A percentile compares a stretch with the other conserved stretches of the same genome.
Evolutionary conservation across 1,140 invertebrate species (phyloP).

Genomic region (Brachionus rubens): DNA sequence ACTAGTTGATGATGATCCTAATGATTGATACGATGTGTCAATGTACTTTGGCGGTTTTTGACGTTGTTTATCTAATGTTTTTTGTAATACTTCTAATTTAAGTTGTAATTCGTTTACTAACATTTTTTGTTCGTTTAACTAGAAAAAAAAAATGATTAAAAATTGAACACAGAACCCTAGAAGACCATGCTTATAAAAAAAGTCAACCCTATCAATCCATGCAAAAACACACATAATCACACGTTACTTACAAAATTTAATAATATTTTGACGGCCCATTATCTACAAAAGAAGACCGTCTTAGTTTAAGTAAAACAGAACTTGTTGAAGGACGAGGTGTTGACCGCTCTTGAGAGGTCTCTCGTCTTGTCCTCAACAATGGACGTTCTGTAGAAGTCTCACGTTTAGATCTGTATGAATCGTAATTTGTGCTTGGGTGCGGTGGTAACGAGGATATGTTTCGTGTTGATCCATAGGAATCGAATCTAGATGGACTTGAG

Average conservation of each 20-base stretch:
- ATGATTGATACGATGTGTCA: conserved; percentile 6
- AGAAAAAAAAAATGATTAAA: neutral
- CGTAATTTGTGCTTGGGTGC: conserved; percentile 12
- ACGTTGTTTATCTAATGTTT: conserved; percentile 43
- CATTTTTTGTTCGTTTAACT: conserved; percentile 40
- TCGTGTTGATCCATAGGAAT: conserved; percentile 21
- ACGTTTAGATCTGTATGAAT: neutral
- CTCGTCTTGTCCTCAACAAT: neutral
- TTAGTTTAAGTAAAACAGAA: conserved; percentile 26
- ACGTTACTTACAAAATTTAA: no score
- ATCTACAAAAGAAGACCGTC: conserved; percentile 45
- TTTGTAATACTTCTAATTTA: conserved; percentile 46
- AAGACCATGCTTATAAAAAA: neutral
- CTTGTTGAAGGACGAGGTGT: conserved; percentile 27
- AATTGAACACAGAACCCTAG: neutral
- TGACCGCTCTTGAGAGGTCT: conserved; percentile 23
- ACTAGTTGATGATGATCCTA: conserved; percentile 6
- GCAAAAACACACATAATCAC: conserved; percentile 22
- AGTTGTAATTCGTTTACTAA: conserved; percentile 31
- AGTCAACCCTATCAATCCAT: conserved; percentile 28
- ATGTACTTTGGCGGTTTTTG: conserved; percentile 25
- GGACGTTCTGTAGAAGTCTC: conserved; percentile 10
- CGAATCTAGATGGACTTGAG: conserved; percentile 29
- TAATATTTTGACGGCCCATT: neutral
- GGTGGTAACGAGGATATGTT: conserved; percentile 19